These are phyloP conservation scores for Cheilosia pagana DNA, from an alignment of 2,888 invertebrate genomes.

Conservation along the genomic window DNA sequence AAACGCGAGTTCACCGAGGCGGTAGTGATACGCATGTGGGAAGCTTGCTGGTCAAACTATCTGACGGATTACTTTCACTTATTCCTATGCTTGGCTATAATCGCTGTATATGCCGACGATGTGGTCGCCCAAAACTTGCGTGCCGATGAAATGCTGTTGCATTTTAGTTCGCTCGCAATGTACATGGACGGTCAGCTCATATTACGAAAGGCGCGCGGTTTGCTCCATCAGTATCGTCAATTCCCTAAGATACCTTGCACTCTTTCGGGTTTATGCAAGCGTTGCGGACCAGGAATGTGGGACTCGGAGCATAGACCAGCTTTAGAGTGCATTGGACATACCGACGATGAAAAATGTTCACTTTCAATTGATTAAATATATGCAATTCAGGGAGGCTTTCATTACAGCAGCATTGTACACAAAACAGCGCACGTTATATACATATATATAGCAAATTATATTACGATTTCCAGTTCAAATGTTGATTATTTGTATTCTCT, in stretches of 20 bases:
- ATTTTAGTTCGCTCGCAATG: slow-evolving; percentile 98
- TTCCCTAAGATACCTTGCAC: slow-evolving; percentile 94
- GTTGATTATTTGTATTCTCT: slow-evolving; percentile 8
- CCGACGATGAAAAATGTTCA: slow-evolving; percentile 85
- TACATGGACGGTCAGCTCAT: slow-evolving; percentile 98
- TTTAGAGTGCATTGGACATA: slow-evolving; percentile 91
- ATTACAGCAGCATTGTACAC: slow-evolving; percentile 3
- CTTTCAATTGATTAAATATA: slow-evolving; percentile 82
- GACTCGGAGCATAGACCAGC: slow-evolving; percentile 95
- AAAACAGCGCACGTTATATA: slow-evolving; percentile 39
- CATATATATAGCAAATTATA: slow-evolving; percentile 38
- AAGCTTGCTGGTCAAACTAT: slow-evolving; percentile 98
- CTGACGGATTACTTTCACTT: slow-evolving; percentile 98
- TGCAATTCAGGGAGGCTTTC: slow-evolving; percentile 2
- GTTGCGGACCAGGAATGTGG: slow-evolving; percentile 97
- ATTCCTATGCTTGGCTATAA: slow-evolving; percentile 96
- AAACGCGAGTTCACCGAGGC: slow-evolving; percentile 95
- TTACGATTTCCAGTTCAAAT: slow-evolving; percentile 31
- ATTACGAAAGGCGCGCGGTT: slow-evolving; percentile 94
- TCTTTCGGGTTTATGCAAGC: slow-evolving; percentile 92
- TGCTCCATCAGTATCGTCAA: slow-evolving; percentile 95
- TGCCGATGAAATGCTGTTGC: slow-evolving; percentile 96
- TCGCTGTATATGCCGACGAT: slow-evolving; percentile 96
- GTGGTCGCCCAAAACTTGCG: slow-evolving; percentile 96
- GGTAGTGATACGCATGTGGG: slow-evolving; percentile 96